A percentile compares a stretch with the other conserved stretches of the same genome.
Evolutionary conservation across 2,888 invertebrate species (phyloP).

Genomic region (Mesodorylaimus sp.): DNA sequence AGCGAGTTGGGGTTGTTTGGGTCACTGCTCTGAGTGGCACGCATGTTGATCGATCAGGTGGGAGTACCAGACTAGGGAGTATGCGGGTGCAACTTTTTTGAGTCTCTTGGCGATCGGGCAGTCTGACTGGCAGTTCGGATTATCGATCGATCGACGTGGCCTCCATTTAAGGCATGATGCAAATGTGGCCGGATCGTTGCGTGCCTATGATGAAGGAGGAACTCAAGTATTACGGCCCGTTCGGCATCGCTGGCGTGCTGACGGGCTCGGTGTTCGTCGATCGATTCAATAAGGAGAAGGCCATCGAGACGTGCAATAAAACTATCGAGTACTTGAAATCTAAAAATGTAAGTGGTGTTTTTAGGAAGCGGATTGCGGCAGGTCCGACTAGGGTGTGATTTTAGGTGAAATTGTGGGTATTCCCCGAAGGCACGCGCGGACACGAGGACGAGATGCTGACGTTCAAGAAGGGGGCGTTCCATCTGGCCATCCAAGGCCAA

Average conservation of each 20-base stretch:
- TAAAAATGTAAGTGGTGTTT: constrained; percentile 14
- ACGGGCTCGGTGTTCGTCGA: constrained; percentile 21
- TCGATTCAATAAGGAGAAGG: constrained; percentile 17
- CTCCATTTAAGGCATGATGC: constrained; percentile 14
- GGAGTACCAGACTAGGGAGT: too few species aligned
- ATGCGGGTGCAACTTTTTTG: too few species aligned
- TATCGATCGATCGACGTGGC: background rate
- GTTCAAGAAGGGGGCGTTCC: constrained; percentile 92
- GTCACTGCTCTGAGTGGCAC: too few species aligned
- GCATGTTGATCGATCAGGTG: too few species aligned
- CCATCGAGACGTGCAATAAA: constrained; percentile 14
- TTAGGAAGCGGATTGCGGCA: too few species aligned
- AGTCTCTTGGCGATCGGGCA: too few species aligned
- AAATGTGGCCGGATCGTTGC: constrained; percentile 23
- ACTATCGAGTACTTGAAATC: constrained; percentile 14
- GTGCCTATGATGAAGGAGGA: constrained; percentile 24
- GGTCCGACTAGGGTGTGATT: too few species aligned
- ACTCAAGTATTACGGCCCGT: constrained; percentile 19
- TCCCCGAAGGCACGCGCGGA: constrained; percentile 74
- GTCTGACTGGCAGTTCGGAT: too few species aligned
- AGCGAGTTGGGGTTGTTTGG: too few species aligned
- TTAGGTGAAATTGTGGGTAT: constrained; percentile 61
- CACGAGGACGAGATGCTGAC: constrained; percentile 63
- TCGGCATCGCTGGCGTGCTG: constrained; percentile 21
- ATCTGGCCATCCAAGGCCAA: constrained; percentile 61